Evolutionary conservation across 1,140 invertebrate genomes (phyloP).

Genomic region (Himalopsyche phryganea): DNA sequence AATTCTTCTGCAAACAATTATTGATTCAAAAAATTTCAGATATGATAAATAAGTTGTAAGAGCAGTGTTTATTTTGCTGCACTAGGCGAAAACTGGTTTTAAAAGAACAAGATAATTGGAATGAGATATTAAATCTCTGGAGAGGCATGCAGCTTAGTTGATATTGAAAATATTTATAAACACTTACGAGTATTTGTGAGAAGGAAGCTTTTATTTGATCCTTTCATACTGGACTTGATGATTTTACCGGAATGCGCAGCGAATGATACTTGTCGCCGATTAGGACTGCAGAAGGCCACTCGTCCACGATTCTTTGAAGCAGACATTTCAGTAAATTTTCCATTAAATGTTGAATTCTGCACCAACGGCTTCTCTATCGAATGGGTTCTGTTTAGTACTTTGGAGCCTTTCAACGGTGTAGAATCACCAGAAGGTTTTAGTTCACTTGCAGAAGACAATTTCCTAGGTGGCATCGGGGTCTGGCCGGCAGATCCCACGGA

Average conservation of each 20-base stretch:
- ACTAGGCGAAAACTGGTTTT: no score
- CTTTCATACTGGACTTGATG: slow-evolving; percentile 50
- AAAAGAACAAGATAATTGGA: no score
- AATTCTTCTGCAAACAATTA: no score
- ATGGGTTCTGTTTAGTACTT: slow-evolving; percentile 41
- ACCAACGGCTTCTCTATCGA: slow-evolving; percentile 42
- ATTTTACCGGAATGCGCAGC: slow-evolving; percentile 40
- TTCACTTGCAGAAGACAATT: slow-evolving; percentile 27
- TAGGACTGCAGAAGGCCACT: slow-evolving; percentile 49
- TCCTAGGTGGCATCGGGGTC: slow-evolving; percentile 37
- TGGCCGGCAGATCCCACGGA: slow-evolving; percentile 42
- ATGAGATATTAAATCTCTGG: no score
- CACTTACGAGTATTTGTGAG: slow-evolving; percentile 39
- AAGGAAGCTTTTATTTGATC: slow-evolving; percentile 48
- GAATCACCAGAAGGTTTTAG: slow-evolving; percentile 31
- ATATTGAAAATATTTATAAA: no score
- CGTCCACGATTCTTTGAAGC: slow-evolving; percentile 2
- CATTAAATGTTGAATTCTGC: slow-evolving; percentile 19
- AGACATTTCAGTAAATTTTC: no score
- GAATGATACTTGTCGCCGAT: slow-evolving; percentile 34
- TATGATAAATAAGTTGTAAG: no score
- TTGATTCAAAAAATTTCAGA: no score
- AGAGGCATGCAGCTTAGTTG: no score
- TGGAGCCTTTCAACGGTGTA: slow-evolving; percentile 35
- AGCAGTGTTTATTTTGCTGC: no score